Percentiles rank a stretch among this genome's conserved stretches.
Evolutionary conservation across 2,113 vertebrate genomes (phyloP).

Genomic region (Tragelaphus buxtoni): DNA sequence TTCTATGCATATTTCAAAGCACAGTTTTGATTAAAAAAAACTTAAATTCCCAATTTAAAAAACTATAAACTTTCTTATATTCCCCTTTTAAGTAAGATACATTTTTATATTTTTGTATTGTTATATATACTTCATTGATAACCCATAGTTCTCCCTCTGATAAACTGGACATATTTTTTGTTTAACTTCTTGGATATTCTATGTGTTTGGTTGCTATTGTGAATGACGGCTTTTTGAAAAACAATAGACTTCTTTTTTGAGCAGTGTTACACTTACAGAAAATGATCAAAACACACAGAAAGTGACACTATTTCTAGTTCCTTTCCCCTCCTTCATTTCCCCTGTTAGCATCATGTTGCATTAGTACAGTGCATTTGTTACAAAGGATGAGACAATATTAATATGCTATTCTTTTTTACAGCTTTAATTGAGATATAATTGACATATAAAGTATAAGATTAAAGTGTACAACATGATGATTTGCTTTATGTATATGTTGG

Average conservation of each 20-base stretch:
- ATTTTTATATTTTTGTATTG: not conserved
- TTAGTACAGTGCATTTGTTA: not conserved
- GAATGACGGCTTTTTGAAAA: not conserved
- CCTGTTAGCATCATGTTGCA: not conserved
- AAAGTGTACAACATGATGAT: not conserved
- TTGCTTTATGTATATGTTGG: not conserved
- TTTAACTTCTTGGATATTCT: not conserved
- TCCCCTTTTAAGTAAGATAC: not conserved
- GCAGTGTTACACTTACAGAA: not conserved
- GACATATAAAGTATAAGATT: not conserved
- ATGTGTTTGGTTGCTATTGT: not conserved
- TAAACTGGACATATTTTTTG: not conserved
- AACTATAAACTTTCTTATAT: not conserved
- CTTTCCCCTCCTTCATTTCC: too few relatives aligned
- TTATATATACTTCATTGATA: not conserved
- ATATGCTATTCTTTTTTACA: not conserved
- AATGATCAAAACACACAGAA: not conserved
- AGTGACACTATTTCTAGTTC: not conserved
- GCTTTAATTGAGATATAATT: not conserved
- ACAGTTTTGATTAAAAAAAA: not conserved
- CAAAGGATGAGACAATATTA: not conserved
- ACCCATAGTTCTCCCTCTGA: not conserved
- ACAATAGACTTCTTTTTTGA: not conserved
- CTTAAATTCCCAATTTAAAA: not conserved
- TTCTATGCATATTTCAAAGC: not conserved